These are phyloP conservation scores for Paracanthobrama guichenoti DNA, from an alignment of 2,113 vertebrate species.

Conservation along the genomic window DNA sequence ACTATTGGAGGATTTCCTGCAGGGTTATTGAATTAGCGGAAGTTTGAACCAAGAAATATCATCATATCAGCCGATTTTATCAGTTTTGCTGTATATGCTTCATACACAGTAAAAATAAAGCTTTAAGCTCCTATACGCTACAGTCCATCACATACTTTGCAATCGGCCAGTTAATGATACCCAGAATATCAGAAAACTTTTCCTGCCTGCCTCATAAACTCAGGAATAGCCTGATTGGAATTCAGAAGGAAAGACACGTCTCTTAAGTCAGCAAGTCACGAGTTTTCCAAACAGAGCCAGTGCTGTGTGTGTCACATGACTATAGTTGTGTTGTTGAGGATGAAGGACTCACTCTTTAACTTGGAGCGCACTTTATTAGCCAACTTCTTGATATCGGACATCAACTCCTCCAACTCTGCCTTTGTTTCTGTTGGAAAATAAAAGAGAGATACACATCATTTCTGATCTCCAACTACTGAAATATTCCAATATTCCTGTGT, in stretches of 20 bases:
- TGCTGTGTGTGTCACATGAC: no score
- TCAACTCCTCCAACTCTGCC: conserved; percentile 91
- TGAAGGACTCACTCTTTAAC: conserved; percentile 88
- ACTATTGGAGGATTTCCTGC: background rate
- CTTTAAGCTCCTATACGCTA: background rate
- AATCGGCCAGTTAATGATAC: background rate
- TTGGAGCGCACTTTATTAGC: conserved; percentile 97
- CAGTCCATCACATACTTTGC: no score
- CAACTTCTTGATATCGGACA: conserved; percentile 96
- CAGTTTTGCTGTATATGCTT: background rate
- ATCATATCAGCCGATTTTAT: background rate
- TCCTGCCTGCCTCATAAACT: background rate
- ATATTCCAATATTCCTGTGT: background rate
- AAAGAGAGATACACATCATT: conserved; percentile 9
- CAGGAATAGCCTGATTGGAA: no score
- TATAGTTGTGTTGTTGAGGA: background rate
- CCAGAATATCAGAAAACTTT: background rate
- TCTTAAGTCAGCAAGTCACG: no score
- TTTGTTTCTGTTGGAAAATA: conserved; percentile 84
- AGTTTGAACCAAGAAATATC: background rate
- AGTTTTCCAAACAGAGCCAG: no score
- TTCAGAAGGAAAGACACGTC: background rate
- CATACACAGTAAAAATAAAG: background rate
- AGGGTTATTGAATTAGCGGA: background rate
- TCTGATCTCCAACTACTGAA: background rate